Percentiles rank a stretch among this genome's conserved stretches.
phyloP scores from a whole-genome alignment of 2,888 invertebrate genomes.

The Stomorhina lunata region DNA sequence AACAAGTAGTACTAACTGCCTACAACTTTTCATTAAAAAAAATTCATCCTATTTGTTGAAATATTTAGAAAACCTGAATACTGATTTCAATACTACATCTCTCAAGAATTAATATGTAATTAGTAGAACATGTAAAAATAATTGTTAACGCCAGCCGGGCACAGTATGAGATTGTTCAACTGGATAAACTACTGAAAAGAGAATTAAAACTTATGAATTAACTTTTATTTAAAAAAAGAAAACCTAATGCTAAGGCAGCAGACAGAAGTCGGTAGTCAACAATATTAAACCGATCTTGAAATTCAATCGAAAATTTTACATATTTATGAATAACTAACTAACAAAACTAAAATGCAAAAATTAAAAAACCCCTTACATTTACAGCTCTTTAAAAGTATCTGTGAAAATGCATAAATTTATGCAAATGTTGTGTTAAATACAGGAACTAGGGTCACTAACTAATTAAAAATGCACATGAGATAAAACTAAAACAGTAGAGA shows the following conservation, averaged over 20 bases:
- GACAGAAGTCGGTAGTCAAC: not conserved
- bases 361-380: not conserved
- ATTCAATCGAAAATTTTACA: constrained; percentile 31
- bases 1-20: not conserved
- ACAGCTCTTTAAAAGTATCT: not conserved
- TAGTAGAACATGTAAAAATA: constrained; percentile 64
- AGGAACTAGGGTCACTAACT: constrained; percentile 67
- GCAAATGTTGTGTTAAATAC: constrained; percentile 63
- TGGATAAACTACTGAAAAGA: constrained; percentile 45
- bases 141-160: constrained; percentile 64
- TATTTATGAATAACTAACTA: constrained; percentile 21
- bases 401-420: constrained; percentile 15
- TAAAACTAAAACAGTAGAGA: constrained; percentile 15
- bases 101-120: constrained; percentile 60
- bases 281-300: constrained; percentile 22
- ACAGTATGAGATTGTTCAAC: constrained; percentile 59
- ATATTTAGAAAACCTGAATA: not conserved
- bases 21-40: constrained; percentile 13
- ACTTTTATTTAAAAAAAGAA: not conserved
- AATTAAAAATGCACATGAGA: constrained; percentile 68
- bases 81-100: constrained; percentile 20
- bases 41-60: not conserved
- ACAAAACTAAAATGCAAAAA: no score
- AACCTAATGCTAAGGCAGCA: not conserved
- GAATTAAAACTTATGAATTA: not conserved